Base-by-base conservation (phyloP, 92 coral and sea anemone genomes). In the Heteractis magnifica region DNA sequence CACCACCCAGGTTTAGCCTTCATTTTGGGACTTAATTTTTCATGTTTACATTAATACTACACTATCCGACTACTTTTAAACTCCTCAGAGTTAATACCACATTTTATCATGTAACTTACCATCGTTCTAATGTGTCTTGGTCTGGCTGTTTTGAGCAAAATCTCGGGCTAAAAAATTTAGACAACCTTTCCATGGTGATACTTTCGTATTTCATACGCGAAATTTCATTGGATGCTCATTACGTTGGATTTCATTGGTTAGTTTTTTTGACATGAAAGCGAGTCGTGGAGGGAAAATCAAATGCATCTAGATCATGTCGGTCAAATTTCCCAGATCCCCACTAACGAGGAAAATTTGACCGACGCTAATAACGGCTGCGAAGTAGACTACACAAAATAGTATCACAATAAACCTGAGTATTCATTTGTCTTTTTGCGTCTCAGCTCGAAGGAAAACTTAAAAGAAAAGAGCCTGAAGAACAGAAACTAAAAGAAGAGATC, bases 401-500 rank as follows among this genome's bases (percentile, higher is more conserved):
- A 34, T 34, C 44, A 34, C 44, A 34, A 34, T 34, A 34, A 34
- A 34, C 44, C 44, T 34, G 44, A 34, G 44, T 34, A 34, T 34
- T 34, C 44, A 34, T 34, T 34, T 34, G 44, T 34, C 52, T 16
- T 50, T 70, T 70, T 81, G 87, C 8, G 12, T 77, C 52, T 65
- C 87, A 93, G 98, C 83, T 93, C 81, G 94, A 93, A 83, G 79
- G 77, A 60, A 85, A 82, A 52, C 52, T 87, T 20, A 93, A 93
- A 76, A 91, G 83, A 65, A 93, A 93, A 79, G 93, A 89, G 59
- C 98, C 98, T 1, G 98, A 91, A 81, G 98, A 93, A 65, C 98
- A 93, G 72, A 93, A 91, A 78, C 77, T 91, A 34, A 93, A 93
- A 81, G 98, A 93, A 64, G 94, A 93, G 34, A 88, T 87, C 44